Conservation (phyloP, 1,140 invertebrate species). For the Ostrea edulis region DNA sequence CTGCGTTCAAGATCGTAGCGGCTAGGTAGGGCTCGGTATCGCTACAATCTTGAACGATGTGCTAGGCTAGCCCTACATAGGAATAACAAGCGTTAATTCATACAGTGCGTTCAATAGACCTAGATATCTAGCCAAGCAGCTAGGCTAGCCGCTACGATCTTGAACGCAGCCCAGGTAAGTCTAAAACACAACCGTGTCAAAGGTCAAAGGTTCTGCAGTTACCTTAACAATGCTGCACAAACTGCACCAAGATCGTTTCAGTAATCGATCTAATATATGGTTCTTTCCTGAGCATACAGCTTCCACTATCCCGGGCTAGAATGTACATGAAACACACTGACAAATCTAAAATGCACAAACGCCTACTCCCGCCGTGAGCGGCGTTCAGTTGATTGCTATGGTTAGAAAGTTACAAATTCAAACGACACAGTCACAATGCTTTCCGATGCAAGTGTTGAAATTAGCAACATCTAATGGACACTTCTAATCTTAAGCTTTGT, state of each 20-base stretch:
- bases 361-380: background rate
- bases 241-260: conserved; percentile 64
- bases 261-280: conserved; percentile 57
- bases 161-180: too few relatives aligned
- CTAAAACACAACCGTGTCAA: background rate
- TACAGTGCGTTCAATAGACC: too few relatives aligned
- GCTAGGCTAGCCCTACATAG: too few relatives aligned
- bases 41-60: too few relatives aligned
- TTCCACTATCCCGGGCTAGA: conserved; percentile 66
- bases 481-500: background rate
- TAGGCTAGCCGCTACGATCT: too few relatives aligned
- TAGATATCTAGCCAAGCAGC: too few relatives aligned
- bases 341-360: conserved; percentile 17
- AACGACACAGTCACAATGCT: background rate
- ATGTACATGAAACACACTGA: conserved; percentile 35
- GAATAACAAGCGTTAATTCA: too few relatives aligned
- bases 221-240: conserved; percentile 66
- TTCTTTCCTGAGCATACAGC: conserved; percentile 60
- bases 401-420: background rate
- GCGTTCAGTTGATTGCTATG: background rate
- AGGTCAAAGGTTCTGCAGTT: conserved; percentile 29
- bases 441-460: too few relatives aligned
- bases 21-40: too few relatives aligned
- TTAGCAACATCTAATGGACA: too few relatives aligned
- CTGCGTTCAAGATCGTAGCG: too few relatives aligned